A percentile compares a stretch with the other conserved stretches of the same genome.
Evolutionary conservation across 2,113 vertebrate species (phyloP).

Genomic region (Grantiella picta): DNA sequence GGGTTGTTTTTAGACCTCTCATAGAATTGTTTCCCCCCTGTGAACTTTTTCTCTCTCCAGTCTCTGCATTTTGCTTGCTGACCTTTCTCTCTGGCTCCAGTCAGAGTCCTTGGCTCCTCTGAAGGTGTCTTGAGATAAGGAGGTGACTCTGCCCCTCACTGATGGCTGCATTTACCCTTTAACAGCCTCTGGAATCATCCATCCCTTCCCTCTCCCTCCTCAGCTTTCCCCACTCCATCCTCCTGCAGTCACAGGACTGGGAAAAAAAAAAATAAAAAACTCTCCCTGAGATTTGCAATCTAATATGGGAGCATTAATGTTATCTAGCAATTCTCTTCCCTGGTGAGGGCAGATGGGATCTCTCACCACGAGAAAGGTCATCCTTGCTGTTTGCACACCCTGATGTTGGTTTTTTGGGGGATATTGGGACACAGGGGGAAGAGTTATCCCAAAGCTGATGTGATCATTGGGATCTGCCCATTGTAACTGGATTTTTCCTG

Average conservation of each 20-base stretch:
- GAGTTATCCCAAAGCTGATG: neutral
- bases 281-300: neutral
- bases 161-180: neutral
- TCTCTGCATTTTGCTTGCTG: conserved; percentile 57
- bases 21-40: neutral
- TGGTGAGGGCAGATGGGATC: conserved; percentile 35
- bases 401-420: neutral
- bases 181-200: neutral
- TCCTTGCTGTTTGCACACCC: conserved; percentile 48
- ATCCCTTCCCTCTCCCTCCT: neutral
- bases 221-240: neutral
- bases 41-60: neutral
- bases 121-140: neutral
- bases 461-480: conserved; percentile 26
- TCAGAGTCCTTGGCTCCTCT: neutral
- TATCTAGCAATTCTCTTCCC: conserved; percentile 40
- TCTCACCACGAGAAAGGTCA: conserved; percentile 49
- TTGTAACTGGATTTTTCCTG: conserved; percentile 24
- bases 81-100: conserved; percentile 23
- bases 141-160: neutral
- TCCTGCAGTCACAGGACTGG: neutral
- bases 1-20: neutral
- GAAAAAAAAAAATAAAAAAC: neutral
- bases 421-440: neutral
- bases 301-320: conserved; percentile 15